Conservation (phyloP, 2,797 vertebrate genomes). For the Notoglanidium macrostoma region DNA sequence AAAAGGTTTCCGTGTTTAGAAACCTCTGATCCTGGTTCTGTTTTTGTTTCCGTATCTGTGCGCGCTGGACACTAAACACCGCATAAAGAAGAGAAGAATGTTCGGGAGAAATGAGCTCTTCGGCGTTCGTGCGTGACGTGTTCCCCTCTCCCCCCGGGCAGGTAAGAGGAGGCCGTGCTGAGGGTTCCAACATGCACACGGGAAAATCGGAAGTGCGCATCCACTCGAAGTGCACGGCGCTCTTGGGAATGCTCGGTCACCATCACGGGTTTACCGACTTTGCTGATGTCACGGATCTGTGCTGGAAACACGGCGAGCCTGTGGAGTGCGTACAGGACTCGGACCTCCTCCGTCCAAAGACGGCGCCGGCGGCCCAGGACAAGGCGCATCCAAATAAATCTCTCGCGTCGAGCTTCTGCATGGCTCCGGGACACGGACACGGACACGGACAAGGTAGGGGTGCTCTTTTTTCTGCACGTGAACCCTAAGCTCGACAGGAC, state of each 20-base stretch:
- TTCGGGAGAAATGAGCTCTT: background rate
- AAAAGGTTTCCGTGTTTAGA: background rate
- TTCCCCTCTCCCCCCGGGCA: conserved; percentile 43
- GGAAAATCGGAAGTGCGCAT: conserved; percentile 68
- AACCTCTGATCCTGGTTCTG: background rate
- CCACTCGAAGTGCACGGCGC: conserved; percentile 70
- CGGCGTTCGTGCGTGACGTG: background rate
- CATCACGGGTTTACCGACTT: conserved; percentile 71
- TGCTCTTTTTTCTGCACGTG: background rate
- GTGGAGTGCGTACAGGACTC: conserved; percentile 62
- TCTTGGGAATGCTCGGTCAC: conserved; percentile 78
- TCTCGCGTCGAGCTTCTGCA: conserved; percentile 65
- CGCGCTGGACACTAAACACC: background rate
- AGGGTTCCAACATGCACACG: conserved; percentile 53
- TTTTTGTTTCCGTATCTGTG: background rate
- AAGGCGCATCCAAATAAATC: conserved; percentile 56
- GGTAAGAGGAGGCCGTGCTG: conserved; percentile 62
- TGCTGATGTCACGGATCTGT: conserved; percentile 71
- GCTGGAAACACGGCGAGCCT: conserved; percentile 64
- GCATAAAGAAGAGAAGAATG: background rate
- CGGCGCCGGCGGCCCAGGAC: conserved; percentile 47
- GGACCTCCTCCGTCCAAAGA: conserved; percentile 60
- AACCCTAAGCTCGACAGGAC: background rate
- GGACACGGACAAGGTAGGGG: conserved; percentile 59
- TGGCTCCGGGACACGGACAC: conserved; percentile 67